phyloP scores from a whole-genome alignment of 2,113 vertebrate genomes.

The Calidris pugnax region DNA sequence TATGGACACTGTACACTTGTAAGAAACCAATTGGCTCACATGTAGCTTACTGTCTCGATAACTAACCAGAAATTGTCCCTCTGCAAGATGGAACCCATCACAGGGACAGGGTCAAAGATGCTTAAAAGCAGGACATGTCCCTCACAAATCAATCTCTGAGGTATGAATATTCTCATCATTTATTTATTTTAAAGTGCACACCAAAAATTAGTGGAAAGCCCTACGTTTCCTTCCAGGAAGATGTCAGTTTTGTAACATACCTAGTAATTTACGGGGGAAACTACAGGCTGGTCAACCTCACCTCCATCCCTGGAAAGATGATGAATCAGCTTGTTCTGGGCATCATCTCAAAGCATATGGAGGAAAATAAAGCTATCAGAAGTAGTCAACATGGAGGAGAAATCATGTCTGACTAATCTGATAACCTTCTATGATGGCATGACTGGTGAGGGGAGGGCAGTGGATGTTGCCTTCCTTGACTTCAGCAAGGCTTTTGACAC shows the following conservation, averaged over 20 bases:
- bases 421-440: too few relatives aligned
- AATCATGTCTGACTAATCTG: too few relatives aligned
- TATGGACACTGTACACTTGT: not conserved
- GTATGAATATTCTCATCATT: not conserved
- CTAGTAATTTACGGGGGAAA: too few relatives aligned
- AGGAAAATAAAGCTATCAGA: too few relatives aligned
- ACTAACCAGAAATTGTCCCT: not conserved
- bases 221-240: not conserved
- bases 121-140: not conserved
- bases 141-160: not conserved
- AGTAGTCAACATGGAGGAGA: too few relatives aligned
- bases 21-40: not conserved
- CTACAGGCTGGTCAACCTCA: too few relatives aligned
- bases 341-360: too few relatives aligned
- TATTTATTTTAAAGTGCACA: not conserved
- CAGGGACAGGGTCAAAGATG: not conserved
- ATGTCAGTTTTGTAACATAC: not conserved
- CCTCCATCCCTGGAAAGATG: too few relatives aligned
- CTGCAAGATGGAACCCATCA: not conserved
- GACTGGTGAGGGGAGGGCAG: too few relatives aligned
- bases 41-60: not conserved
- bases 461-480: too few relatives aligned
- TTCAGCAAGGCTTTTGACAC: too few relatives aligned
- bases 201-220: not conserved
- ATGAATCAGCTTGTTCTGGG: too few relatives aligned